Base-by-base conservation (phyloP, 2,797 vertebrate species). In the Novumbra hubbsi region DNA sequence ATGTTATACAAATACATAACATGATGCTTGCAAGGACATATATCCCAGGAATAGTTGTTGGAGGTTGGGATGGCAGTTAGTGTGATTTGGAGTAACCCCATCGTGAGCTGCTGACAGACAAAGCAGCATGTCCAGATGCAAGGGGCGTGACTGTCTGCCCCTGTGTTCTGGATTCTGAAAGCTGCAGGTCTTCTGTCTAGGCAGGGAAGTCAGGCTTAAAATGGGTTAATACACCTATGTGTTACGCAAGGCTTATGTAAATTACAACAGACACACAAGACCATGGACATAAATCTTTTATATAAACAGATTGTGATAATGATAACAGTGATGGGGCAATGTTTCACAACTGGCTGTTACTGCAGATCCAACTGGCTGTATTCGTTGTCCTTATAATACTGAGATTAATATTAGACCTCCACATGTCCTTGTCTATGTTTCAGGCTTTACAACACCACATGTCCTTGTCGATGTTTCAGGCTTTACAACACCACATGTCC, bases 51-150 rank as follows among this genome's bases (percentile, higher is more conserved):
- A 21, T 24, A 19, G 27, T 5, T 34, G 0, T 5, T 21, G 17
- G n/a, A 24, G 68, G 28, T 57, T 50, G 64, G 68, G 57, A 52
- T 64, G 41, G 55, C 74, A 70, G 74, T 70, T 70, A 75, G 45
- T 21, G 45, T 41, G 48, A 66, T 30, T 69, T 21, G 66, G 8
- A 38, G 60, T 70, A 65, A 71, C 65, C 41, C 45, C 49, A n/a
- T 15, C 32, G n/a, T 27, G 24, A 28, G 27, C 17, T 55, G 62
- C 64, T 38, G 12, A 67, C 48, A 55, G 34, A 21, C 48, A 68
- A 32, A 69, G 69, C 66, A 74, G 38, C 45, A 68, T 2, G 34
- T 34, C 32, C 27, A 55, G 69, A 16, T 28, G 21, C 65, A 50
- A 24, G 50, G 28, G 55, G 17, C 12, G 38, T 48, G 62, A 69